Evolutionary conservation across 2,113 vertebrate species (phyloP), one percentile per base, ranked within the genome.

Genomic region (Nannospalax galili): DNA sequence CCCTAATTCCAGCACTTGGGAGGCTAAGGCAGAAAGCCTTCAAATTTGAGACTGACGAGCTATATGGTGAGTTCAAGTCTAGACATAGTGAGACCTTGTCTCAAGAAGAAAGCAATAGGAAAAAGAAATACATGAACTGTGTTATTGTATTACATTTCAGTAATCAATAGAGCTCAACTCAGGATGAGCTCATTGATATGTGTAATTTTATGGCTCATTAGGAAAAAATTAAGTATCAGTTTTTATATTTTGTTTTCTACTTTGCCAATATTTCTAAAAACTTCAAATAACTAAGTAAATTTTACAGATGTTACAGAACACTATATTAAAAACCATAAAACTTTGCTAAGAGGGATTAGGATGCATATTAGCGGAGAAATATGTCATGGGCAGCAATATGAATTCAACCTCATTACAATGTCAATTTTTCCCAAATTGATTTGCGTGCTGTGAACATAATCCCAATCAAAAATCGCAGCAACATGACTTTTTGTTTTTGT

Each of bases 181-280:
- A 82, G 6, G 20, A 75, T 70, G n/a, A 73, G 5, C 5, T 58
- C 73, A 2, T 84, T 82, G 84, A 52, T 16, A 62, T 73, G 10
- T 79, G 30, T 72, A 94, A n/a, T 20, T 28, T n/a, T 72, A 78
- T 35, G 48, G 12, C 28, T 72, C 42, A 89, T 5, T 15, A 48
- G 65, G 64, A 88, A 80, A 79, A 78, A 72, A 40, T 7, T 60
- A 40, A 72, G 24, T 62, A 45, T 75, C 35, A 91, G 35, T 67
- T 73, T 81, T 92, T 88, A 79, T 62, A 91, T 86, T 95, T 89
- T 78, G 11, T 87, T n/a, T 7, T 72, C 10, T 90, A 56, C 19
- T 17, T 81, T 40, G 60, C 52, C 5, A 92, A 62, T 42, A 72
- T 14, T 32, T 91, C 79, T 35, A 64, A 62, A 78, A 74, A 30